Conservation (phyloP, 2,113 vertebrate species). For the Sardina pilchardus region DNA sequence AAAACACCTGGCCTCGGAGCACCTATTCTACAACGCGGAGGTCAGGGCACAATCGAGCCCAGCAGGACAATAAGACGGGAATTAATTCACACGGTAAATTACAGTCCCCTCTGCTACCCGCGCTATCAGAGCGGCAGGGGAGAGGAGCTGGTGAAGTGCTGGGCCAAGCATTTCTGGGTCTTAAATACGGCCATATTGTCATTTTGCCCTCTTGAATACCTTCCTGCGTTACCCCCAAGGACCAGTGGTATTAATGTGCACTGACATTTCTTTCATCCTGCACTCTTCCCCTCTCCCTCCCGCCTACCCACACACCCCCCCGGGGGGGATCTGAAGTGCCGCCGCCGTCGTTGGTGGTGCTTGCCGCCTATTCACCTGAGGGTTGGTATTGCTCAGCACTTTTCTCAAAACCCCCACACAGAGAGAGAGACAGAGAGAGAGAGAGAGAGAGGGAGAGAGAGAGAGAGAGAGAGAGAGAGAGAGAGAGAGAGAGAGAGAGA, state of each 20-base stretch:
- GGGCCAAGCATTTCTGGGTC: background rate
- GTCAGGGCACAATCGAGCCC: background rate
- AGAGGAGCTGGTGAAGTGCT: background rate
- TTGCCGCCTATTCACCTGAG: background rate
- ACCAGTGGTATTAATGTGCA: conserved; percentile 12
- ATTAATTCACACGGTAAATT: conserved; percentile 3
- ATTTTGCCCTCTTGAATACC: background rate
- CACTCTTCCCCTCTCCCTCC: background rate
- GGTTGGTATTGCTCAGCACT: background rate
- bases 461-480: background rate
- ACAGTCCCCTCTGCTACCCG: background rate
- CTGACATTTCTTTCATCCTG: conserved; percentile 34
- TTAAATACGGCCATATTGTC: conserved; percentile 1
- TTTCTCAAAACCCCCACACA: background rate
- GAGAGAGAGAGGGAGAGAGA: background rate
- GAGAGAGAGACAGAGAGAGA: background rate
- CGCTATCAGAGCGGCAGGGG: background rate
- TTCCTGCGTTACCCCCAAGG: background rate
- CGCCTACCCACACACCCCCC: background rate
- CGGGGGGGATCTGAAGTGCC: background rate
- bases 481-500: background rate
- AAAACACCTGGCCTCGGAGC: background rate
- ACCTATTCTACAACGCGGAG: background rate
- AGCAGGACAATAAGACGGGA: background rate
- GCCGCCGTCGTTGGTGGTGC: background rate